Percentiles rank a stretch among this genome's conserved stretches.
Evolutionary conservation across 2,888 invertebrate genomes (phyloP).

Genomic region (Bombylius major): DNA sequence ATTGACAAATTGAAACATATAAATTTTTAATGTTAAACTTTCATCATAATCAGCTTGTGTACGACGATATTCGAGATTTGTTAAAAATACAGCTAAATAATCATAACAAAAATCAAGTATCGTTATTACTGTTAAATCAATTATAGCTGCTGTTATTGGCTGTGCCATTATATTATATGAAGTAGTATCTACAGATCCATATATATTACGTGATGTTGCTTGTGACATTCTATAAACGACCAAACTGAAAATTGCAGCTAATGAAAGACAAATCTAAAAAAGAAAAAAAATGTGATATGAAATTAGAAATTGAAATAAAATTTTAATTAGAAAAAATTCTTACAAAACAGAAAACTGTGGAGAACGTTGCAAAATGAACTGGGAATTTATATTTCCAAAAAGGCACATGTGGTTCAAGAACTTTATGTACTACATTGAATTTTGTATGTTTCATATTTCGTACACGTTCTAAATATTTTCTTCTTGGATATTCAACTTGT

Average conservation of each 20-base stretch:
- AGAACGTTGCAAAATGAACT: slow-evolving; percentile 55
- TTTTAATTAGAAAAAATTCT: slow-evolving; percentile 12
- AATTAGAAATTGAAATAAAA: neutral
- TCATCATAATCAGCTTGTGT: slow-evolving; percentile 81
- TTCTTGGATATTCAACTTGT: slow-evolving; percentile 61
- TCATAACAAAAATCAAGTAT: slow-evolving; percentile 59
- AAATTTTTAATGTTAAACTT: slow-evolving; percentile 74
- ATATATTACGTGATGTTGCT: slow-evolving; percentile 44
- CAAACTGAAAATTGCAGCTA: slow-evolving; percentile 62
- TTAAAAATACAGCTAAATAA: slow-evolving; percentile 50
- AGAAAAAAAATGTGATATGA: neutral
- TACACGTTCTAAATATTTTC: slow-evolving; percentile 56
- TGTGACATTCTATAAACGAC: slow-evolving; percentile 63
- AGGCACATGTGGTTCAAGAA: slow-evolving; percentile 58
- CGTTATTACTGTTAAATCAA: slow-evolving; percentile 66
- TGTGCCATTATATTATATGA: slow-evolving; percentile 52
- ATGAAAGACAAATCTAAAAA: slow-evolving; percentile 49
- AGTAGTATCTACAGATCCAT: slow-evolving; percentile 38
- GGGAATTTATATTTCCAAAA: slow-evolving; percentile 65
- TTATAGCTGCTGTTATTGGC: slow-evolving; percentile 60
- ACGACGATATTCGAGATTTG: slow-evolving; percentile 60
- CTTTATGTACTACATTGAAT: slow-evolving; percentile 43
- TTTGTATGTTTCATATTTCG: slow-evolving; percentile 41
- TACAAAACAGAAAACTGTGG: slow-evolving; percentile 41
- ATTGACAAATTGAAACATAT: slow-evolving; percentile 79